These are phyloP conservation scores for Synanthedon tipuliformis DNA, from an alignment of 2,888 invertebrate genomes.

Conservation along the genomic window DNA sequence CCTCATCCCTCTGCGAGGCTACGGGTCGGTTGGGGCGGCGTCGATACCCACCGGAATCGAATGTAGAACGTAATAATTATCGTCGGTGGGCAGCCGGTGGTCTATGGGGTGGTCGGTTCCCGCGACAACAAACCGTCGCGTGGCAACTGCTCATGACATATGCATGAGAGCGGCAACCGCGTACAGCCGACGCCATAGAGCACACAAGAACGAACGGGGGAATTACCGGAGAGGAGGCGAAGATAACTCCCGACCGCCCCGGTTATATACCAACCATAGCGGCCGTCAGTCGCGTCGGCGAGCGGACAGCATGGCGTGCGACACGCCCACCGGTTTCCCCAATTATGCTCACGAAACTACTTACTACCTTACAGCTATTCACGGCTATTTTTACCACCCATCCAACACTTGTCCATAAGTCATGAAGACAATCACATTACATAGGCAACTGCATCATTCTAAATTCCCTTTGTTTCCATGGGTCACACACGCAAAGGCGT, in stretches of 20 bases:
- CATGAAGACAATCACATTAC: slow-evolving; percentile 39
- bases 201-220: slow-evolving; percentile 61
- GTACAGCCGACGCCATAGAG: slow-evolving; percentile 43
- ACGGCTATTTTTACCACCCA: slow-evolving; percentile 44
- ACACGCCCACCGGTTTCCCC: slow-evolving; percentile 40
- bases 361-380: slow-evolving; percentile 35
- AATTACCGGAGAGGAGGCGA: slow-evolving; percentile 61
- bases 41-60: slow-evolving; percentile 52
- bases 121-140: slow-evolving; percentile 68
- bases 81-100: slow-evolving; percentile 34
- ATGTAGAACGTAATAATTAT: slow-evolving; percentile 64
- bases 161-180: slow-evolving; percentile 53
- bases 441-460: slow-evolving; percentile 41
- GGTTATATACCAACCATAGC: background rate
- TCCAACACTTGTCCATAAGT: slow-evolving; percentile 50
- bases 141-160: slow-evolving; percentile 69
- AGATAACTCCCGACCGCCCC: slow-evolving; percentile 15
- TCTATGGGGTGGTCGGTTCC: slow-evolving; percentile 38
- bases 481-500: slow-evolving; percentile 27
- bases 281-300: slow-evolving; percentile 5
- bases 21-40: slow-evolving; percentile 26
- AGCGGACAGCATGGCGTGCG: slow-evolving; percentile 19
- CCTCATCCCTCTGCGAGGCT: slow-evolving; percentile 49
- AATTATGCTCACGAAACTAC: slow-evolving; percentile 58
- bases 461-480: slow-evolving; percentile 35